Base-by-base conservation (phyloP, 1,140 invertebrate species). In the Globodera ellingtonae region DNA sequence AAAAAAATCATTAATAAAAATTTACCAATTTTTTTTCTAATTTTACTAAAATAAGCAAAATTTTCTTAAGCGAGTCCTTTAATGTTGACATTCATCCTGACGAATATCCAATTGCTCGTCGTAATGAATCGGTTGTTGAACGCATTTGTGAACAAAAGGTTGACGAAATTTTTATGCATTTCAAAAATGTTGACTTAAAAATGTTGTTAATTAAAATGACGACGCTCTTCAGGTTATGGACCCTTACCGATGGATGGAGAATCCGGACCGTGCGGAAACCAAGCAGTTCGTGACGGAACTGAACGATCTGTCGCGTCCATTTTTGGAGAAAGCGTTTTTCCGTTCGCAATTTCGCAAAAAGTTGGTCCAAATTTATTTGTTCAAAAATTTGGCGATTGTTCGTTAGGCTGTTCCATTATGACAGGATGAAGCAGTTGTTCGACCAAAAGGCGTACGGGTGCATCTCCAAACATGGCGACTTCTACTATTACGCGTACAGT, bases 171-270 rank as follows among this genome's bases (percentile, higher is more conserved):
- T 62, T n/a, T 18, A 15, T 62, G 35, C 1, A 80, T 79, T 4
- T 10, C 2, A n/a, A 44, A 18, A 35, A 82, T 9, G 21, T 8
- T 35, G 18, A 44, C 7, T n/a, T 35, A n/a, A 15, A 15, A 13
- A 35, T 59, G 24, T 6, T 65, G 15, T 18, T n/a, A 79, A 73
- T 35, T 35, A 35, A 35, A 35, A 35, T 35, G 35, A 35, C 2
- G 35, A 35, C 35, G 84, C 35, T 82, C 82, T 90, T 84, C 78
- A 78, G 95, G 92, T 98, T 79, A 79, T 90, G 82, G 97, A 99
- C 91, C 94, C 95, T 0, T 99, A 98, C 90, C 93, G 96, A 70
- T 98, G 95, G 95, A 90, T 99, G 44, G 97, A 99, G 91, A 94
- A 98, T 91, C 95, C 96, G 0, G 95, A 98, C 89, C 92, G 93